phyloP scores from a whole-genome alignment of 2,113 vertebrate species.

The Malurus cyaneus region DNA sequence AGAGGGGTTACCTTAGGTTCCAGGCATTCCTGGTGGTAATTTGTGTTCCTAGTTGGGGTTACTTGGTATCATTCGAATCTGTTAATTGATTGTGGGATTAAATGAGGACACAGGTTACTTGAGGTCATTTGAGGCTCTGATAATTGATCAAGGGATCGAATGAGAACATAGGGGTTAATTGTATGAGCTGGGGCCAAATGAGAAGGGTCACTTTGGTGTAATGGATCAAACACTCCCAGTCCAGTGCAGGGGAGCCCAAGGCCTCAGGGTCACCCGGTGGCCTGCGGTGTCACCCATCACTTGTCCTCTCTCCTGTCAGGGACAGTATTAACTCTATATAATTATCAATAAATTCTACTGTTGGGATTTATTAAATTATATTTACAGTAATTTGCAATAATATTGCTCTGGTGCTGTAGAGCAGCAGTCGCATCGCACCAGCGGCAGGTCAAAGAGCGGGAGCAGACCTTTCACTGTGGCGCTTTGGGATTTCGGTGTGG shows the following conservation, averaged over 20 bases:
- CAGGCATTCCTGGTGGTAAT: no score
- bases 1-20: no score
- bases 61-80: neutral
- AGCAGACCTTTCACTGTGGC: neutral
- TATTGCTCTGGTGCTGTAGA: neutral
- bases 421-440: neutral
- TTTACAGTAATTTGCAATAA: neutral
- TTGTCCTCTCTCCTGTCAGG: neutral
- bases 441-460: neutral
- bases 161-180: neutral
- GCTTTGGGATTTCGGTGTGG: no score
- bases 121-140: neutral
- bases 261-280: neutral
- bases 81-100: neutral
- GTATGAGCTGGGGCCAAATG: accelerated
- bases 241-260: no score
- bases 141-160: neutral
- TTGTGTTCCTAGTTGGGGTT: neutral
- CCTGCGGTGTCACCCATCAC: neutral
- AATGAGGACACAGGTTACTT: neutral
- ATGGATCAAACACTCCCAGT: neutral
- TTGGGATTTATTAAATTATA: neutral
- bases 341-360: neutral
- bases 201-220: accelerated
- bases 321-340: no score